Conservation (phyloP, 1,140 invertebrate genomes). For the Halesus radiatus region DNA sequence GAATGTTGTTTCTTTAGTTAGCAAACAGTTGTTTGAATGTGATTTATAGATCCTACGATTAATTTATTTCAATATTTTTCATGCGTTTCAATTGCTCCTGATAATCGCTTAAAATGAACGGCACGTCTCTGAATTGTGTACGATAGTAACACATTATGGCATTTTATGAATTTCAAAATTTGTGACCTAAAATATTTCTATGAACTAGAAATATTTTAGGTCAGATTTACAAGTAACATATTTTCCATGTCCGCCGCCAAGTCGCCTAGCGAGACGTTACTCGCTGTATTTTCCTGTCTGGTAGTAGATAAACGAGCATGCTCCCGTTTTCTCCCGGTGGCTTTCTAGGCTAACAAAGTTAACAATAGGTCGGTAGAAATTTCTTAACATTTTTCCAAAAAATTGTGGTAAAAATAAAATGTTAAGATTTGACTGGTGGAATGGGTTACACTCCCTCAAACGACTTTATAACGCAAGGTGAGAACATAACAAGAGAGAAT, state of each 20-base stretch:
- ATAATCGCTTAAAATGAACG: background rate
- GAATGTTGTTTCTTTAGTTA: too few species aligned
- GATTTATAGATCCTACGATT: too few species aligned
- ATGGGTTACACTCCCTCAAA: too few species aligned
- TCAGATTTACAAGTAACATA: background rate
- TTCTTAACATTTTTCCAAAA: background rate
- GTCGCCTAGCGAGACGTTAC: background rate
- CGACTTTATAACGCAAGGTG: too few species aligned
- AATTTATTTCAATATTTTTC: background rate
- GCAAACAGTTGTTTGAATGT: too few species aligned
- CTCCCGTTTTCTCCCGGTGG: background rate
- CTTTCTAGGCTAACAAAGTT: background rate
- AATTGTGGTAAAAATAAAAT: background rate
- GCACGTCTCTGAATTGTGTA: background rate
- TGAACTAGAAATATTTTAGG: background rate
- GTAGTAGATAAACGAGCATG: too few species aligned
- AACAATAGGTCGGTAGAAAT: background rate
- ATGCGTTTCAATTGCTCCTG: background rate
- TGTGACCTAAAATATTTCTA: background rate
- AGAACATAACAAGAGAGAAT: too few species aligned
- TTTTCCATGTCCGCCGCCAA: background rate
- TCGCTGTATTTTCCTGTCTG: background rate
- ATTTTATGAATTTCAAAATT: background rate
- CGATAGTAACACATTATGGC: background rate
- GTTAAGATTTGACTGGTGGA: background rate